Conservation (phyloP, 2,113 vertebrate genomes). For the Neodon shergylaensis region DNA sequence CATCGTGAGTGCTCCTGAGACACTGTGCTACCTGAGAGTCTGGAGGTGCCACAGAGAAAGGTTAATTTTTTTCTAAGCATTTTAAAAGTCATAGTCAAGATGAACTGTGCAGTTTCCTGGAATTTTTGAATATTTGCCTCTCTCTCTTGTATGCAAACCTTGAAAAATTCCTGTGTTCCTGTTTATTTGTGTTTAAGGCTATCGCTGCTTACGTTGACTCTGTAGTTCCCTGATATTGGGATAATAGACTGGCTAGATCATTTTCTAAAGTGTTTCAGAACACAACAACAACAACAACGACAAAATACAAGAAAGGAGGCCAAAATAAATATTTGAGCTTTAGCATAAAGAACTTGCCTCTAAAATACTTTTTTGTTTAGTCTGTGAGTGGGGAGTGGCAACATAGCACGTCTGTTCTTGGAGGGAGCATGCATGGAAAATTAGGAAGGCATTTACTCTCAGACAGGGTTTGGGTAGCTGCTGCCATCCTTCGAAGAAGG, state of each 20-base stretch:
- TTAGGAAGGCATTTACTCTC: not conserved
- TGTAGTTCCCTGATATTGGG: not conserved
- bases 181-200: not conserved
- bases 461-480: not conserved
- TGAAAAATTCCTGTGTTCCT: not conserved
- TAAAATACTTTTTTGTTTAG: constrained; percentile 23
- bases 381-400: not conserved
- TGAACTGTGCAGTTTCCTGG: not conserved
- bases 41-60: not conserved
- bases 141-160: not conserved
- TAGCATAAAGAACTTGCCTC: not conserved
- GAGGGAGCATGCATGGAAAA: not conserved
- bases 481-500: not conserved
- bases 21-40: not conserved
- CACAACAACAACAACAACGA: not conserved
- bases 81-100: not conserved
- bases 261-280: not conserved
- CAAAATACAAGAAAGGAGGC: not conserved
- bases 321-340: not conserved
- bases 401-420: not conserved
- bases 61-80: not conserved
- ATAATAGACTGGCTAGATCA: not conserved
- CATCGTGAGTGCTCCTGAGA: not conserved
- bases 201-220: not conserved
- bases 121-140: not conserved